These are phyloP conservation scores for Heliconius erato DNA, from an alignment of 2,888 invertebrate species.

Conservation along the genomic window DNA sequence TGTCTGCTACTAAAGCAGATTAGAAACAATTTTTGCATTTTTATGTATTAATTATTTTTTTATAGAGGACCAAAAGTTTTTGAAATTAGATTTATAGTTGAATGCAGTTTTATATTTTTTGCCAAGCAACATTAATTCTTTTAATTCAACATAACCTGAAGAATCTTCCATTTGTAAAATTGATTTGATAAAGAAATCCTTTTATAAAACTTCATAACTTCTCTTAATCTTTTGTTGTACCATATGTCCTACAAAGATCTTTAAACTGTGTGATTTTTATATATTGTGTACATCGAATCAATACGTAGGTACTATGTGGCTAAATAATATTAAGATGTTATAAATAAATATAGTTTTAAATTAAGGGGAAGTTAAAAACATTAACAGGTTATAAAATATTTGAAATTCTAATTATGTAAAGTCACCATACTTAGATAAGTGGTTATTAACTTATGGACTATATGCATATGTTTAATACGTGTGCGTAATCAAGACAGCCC, in stretches of 20 bases:
- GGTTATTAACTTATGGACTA: background rate
- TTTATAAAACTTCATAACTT: background rate
- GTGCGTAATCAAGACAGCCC: background rate
- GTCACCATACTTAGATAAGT: background rate
- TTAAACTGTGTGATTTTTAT: slow-evolving; percentile 13
- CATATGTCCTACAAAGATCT: background rate
- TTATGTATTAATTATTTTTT: slow-evolving; percentile 1
- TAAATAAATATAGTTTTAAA: slow-evolving; percentile 13
- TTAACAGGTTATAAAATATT: background rate
- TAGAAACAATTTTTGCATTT: slow-evolving; percentile 25
- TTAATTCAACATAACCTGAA: background rate
- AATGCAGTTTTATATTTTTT: background rate
- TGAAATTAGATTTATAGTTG: background rate
- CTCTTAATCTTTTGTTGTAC: background rate
- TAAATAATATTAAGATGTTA: background rate
- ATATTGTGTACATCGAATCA: background rate
- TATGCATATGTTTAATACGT: background rate
- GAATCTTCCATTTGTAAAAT: background rate
- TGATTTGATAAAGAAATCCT: background rate
- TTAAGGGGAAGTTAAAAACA: background rate
- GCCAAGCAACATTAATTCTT: background rate
- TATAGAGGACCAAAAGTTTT: slow-evolving; percentile 13
- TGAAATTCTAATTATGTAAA: background rate
- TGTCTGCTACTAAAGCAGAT: background rate
- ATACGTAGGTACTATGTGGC: background rate